Base-by-base conservation (phyloP, 30 jellyfish, hydroid and myxozoan genomes). In the Pseudorhiza aurosa region DNA sequence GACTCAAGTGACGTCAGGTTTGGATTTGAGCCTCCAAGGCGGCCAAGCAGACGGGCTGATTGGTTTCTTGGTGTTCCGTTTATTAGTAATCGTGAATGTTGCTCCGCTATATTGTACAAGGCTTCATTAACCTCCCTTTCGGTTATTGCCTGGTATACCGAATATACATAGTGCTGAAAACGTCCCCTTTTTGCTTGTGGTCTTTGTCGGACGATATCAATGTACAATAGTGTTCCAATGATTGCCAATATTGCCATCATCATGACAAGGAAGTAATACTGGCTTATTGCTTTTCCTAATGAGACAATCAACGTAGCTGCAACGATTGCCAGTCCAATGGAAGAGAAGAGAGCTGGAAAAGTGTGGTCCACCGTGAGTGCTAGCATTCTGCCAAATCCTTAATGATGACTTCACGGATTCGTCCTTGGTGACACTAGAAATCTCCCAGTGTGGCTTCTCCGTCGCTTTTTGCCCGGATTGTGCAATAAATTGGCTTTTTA, bases 251-350 rank as follows among this genome's bases (percentile, higher is more conserved):
- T 40, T 58, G 44, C 33, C 17, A 58, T 19, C 85, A 72, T 85
- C 59, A 62, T 32, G 24, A 36, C 21, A 36, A 26, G 15, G 51
- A 72, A 85, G 67, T 68, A 82, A 42, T 82, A 57, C n/a, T 37
- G 69, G 21, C 81, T 65, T 2, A 55, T 4, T 18, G 62, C 59
- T 26, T 82, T 82, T 31, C 94, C 94, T 28, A 82, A 53, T 6
- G 94, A 82, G 0, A 82, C 94, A 12, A 58, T 56, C 12, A 82
- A 28, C 30, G 94, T 82, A 39, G 67, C 86, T 37, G 87, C 80
- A 0, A 87, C 79, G 15, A 82, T 50, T 29, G 94, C 39, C 19
- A 40, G 58, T 26, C 84, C 91, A 30, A 80, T 6, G 10, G 91
- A 36, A 25, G 55, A n/a, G 50, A 67, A 28, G 37, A 80, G 64